Base-by-base conservation (phyloP, 2,113 vertebrate species). In the Microcebus murinus region DNA sequence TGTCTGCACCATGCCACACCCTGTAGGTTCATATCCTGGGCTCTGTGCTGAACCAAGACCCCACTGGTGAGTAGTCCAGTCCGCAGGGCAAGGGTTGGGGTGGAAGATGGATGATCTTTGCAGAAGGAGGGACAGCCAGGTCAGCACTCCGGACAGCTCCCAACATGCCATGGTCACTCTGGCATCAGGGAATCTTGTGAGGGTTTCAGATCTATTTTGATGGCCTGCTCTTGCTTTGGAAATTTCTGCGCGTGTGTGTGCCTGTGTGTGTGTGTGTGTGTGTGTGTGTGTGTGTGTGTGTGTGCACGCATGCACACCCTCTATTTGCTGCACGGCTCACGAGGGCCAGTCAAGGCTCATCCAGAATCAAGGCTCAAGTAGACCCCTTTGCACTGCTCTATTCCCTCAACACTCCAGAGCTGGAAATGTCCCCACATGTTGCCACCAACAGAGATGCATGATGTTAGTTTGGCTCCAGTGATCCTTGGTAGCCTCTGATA, bases 91-190 rank as follows among this genome's bases (percentile, higher is more conserved):
- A 27, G 71, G 67, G 80, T 88, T 71, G 13, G 36, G 34, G 42
- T 13, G 3, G 3, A 18, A 55, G 68, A 23, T 0, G 29, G 5
- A 18, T 55, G 55, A 34, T 1, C 45, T 6, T 70, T 77, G 42
- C 63, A 81, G 84, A 25, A 52, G 23, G 13, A 15, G 6, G 27
- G 4, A 29, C 21, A 23, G 59, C 14, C 20, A 3, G 20, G 9
- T 95, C 92, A 98, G 97, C 1, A 97, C 97, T 1, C 25, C 18
- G 88, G 97, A 96, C 91, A 97, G 96, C 83, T 79, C 96, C 80
- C 3, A 9, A 36, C 10, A 4, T 0, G 0, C 2, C 0, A 0
- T 4, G 1, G 0, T 3, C 3, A 0, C 23, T 59, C 48, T 7
- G 20, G 79, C 3, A 42, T 9, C 39, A 39, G 31, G 70, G n/a